Conservation (phyloP, 2,797 vertebrate genomes). For the Champsocephalus gunnari region DNA sequence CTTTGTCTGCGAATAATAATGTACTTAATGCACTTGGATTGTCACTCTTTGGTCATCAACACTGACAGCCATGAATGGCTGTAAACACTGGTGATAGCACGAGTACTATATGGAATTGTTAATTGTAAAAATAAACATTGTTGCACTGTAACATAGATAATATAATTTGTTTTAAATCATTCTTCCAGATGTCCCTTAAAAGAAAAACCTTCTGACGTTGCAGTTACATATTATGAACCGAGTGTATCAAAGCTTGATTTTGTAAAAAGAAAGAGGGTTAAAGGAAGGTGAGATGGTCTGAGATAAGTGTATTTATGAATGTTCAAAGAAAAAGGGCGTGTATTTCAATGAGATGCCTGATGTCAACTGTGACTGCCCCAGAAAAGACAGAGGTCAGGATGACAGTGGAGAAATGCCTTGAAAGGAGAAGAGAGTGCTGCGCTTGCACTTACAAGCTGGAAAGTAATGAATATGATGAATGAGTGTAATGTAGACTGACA, state of each 20-base stretch:
- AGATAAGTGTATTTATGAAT: constrained; percentile 63
- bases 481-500: constrained; percentile 70
- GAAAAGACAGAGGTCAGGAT: constrained; percentile 51
- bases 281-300: constrained; percentile 67
- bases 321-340: constrained; percentile 27
- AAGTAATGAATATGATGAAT: constrained; percentile 56
- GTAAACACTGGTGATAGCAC: constrained; percentile 40
- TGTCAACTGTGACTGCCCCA: constrained; percentile 45
- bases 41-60: constrained; percentile 38
- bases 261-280: constrained; percentile 28
- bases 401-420: constrained; percentile 49
- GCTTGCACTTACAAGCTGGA: constrained; percentile 71
- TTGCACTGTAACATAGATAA: constrained; percentile 51
- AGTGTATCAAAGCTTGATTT: constrained; percentile 61
- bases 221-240: constrained; percentile 37
- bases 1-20: constrained; percentile 64
- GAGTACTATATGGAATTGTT: constrained; percentile 28
- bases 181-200: constrained; percentile 44
- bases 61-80: constrained; percentile 47
- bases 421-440: constrained; percentile 64
- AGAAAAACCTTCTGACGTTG: constrained; percentile 36
- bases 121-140: constrained; percentile 34
- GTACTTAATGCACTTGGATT: constrained; percentile 69
- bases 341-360: constrained; percentile 31
- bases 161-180: constrained; percentile 51